These are phyloP conservation scores for Propsilocerus akamusi DNA, from an alignment of 1,140 invertebrate genomes.

Conservation along the genomic window DNA sequence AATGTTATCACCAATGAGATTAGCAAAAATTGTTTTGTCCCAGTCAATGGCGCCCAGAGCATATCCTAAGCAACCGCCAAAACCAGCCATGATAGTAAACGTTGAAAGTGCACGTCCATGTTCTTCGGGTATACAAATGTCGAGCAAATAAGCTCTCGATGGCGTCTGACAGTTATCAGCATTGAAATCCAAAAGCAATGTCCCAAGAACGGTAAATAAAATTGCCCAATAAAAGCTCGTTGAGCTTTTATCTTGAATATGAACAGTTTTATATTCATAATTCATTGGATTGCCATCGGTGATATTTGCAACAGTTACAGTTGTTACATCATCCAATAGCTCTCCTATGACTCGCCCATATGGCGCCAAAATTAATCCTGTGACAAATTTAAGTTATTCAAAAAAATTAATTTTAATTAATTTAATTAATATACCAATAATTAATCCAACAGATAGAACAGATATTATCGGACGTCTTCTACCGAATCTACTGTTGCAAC, in stretches of 20 bases:
- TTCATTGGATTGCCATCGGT: constrained; percentile 8
- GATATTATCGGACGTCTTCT: constrained; percentile 62
- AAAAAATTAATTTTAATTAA: too few species aligned
- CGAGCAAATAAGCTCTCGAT: constrained; percentile 60
- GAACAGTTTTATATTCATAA: background rate
- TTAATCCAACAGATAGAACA: constrained; percentile 50
- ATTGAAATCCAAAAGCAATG: constrained; percentile 64
- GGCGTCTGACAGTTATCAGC: constrained; percentile 74
- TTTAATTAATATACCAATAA: constrained; percentile 40
- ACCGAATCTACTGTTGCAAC: constrained; percentile 44
- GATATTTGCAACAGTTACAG: constrained; percentile 3
- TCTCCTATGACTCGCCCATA: constrained; percentile 52
- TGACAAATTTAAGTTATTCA: too few species aligned
- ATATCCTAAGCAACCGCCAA: constrained; percentile 67
- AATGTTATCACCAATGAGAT: constrained; percentile 51
- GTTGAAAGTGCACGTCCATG: constrained; percentile 59
- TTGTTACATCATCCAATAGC: constrained; percentile 29
- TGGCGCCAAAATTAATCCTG: constrained; percentile 40
- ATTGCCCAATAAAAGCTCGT: constrained; percentile 28
- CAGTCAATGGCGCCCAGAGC: constrained; percentile 63
- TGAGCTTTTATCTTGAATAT: constrained; percentile 6
- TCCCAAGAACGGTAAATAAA: constrained; percentile 63
- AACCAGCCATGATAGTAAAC: constrained; percentile 68
- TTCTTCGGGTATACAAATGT: constrained; percentile 59
- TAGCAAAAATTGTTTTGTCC: constrained; percentile 45